A percentile compares a stretch with the other conserved stretches of the same genome.
Conservation (phyloP, 2,797 vertebrate species). For the Poecilia picta region DNA sequence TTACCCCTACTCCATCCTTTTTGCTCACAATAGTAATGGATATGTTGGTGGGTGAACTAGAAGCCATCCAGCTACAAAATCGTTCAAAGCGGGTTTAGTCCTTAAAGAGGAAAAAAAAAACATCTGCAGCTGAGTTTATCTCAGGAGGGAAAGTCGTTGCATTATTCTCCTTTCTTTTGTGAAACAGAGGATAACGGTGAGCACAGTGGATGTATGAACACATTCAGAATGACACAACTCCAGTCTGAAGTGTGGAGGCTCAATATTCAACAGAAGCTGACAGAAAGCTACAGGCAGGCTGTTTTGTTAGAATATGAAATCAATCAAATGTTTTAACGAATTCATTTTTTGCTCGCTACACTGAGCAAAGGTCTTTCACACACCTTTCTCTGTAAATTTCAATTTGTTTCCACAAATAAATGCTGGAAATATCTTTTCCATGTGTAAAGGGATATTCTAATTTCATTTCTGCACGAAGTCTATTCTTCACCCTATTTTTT, state of each 20-base stretch:
- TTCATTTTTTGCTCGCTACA: not conserved
- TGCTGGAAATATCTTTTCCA: not conserved
- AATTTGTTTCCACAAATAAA: not conserved
- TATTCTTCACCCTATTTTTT: not conserved
- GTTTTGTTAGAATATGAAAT: slow-evolving; percentile 28
- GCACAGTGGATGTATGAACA: slow-evolving; percentile 43
- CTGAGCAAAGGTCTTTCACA: slow-evolving; percentile 14
- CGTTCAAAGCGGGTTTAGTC: slow-evolving; percentile 59
- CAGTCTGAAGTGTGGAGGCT: slow-evolving; percentile 30
- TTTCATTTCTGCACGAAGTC: not conserved
- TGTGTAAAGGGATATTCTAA: not conserved
- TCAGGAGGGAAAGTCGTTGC: slow-evolving; percentile 30
- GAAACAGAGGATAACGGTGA: slow-evolving; percentile 47
- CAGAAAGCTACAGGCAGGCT: slow-evolving; percentile 28
- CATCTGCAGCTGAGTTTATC: slow-evolving; percentile 42
- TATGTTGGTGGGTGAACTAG: slow-evolving; percentile 66
- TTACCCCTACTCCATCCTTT: slow-evolving; percentile 75
- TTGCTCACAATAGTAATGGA: slow-evolving; percentile 80
- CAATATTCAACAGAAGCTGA: slow-evolving; percentile 54
- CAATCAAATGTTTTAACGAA: slow-evolving; percentile 12
- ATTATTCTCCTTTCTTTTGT: slow-evolving; percentile 39
- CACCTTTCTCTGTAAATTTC: not conserved
- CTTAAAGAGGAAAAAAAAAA: slow-evolving; percentile 29
- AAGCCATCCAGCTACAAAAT: slow-evolving; percentile 58
- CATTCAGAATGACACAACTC: slow-evolving; percentile 35